Evolutionary conservation across 1,140 invertebrate species (phyloP), one percentile per base, ranked within the genome.

Genomic region (Alviniconcha marisindica): DNA sequence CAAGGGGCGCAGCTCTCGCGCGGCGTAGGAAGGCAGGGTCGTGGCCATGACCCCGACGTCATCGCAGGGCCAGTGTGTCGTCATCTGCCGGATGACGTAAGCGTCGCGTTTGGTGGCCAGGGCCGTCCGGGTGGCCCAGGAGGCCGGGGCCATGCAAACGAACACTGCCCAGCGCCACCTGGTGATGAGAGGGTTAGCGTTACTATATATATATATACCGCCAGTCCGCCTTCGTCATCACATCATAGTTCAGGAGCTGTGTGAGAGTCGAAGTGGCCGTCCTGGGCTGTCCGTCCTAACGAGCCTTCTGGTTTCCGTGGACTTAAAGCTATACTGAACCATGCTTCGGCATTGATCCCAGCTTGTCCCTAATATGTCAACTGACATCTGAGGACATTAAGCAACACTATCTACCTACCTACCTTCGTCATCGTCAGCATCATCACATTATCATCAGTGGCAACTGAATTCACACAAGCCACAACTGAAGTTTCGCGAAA

Each of bases 61-160:
- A 40, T 85, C 76, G 1, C 84, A 87, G 66, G 89, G 82, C 89
- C 89, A 89, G 63, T 89, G 89, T 15, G 87, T 86, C 15, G 89
- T 88, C 38, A 88, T 83, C 0, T 66, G 56, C 69, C 88, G 84
- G 10, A 87, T 74, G 2, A 83, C 33, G 79, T 88, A 89, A 7
- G 87, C 87, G 2, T 83, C 81, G 21, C 82, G 80, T 80, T 88
- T 88, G 10, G 81, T 31, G 24, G 82, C 21, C n/a, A 88, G 60
- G 73, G 85, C 84, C 51, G 80, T 28, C 54, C 87, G 51, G 0
- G 81, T 84, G 40, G 87, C 85, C 89, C 87, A 89, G 15, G 73
- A 80, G 15, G 86, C 86, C 3, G 89, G 89, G 4, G 85, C 80
- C 89, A 88, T 89, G 79, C 85, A 87, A 12, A 87, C 86, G 42